Evolutionary conservation across 2,888 invertebrate genomes (phyloP), one percentile per base, ranked within the genome.

Genomic region (Electrophaes corylata): DNA sequence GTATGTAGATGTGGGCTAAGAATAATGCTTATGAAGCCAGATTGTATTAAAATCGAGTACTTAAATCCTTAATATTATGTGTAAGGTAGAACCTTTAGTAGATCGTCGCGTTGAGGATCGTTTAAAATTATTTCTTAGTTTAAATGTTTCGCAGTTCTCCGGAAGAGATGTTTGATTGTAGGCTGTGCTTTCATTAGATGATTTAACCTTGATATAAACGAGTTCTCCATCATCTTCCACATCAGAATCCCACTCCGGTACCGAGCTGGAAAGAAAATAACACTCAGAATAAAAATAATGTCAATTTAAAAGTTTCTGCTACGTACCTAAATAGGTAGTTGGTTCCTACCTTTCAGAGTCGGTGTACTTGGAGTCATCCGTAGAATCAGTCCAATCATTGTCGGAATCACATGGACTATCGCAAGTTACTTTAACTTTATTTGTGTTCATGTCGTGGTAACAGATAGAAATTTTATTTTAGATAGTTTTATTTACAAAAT

Each of bases 191-290:
- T 76, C 77, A 57, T 57, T 69, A 4, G 56, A 57, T 3, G 67
- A 62, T 72, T 83, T 93, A 50, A 93, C 92, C 79, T 94, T 95
- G 19, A 95, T 93, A 72, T 93, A 96, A 47, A 95, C 92, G 5
- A 96, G 82, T 70, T 94, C 94, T 2, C 95, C 96, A 69, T 94
- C 93, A 64, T 93, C 93, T 48, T 92, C 92, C 2, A 95, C 86
- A 73, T 93, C 93, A 1, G 94, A 92, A 80, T 94, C 94, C 95
- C 95, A 95, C 79, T 95, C 95, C 20, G 94, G 93, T 26, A 94
- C 92, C n/a, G 94, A 94, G 76, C 94, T 94, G 50, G 18, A 78
- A 74, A 43, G 11, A 49, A 47, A 49, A 39, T 37, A 8, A 19
- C 18, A 18, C 5, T 16, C 10, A 33, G 10, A 29, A 3, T 45